Base-by-base conservation (phyloP, 1,140 invertebrate genomes). In the Scylla paramamosain region DNA sequence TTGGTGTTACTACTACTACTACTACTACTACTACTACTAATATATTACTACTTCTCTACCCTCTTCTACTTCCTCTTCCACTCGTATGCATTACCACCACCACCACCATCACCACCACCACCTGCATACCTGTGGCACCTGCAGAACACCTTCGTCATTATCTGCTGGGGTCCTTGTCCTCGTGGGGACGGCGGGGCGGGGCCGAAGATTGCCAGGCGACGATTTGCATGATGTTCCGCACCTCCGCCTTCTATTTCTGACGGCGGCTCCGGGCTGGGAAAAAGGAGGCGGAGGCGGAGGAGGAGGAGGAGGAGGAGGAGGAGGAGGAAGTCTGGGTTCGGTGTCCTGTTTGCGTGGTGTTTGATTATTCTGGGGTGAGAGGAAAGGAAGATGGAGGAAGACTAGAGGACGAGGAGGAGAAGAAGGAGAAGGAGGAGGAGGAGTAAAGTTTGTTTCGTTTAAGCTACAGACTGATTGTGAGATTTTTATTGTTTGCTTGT, bases 211-310 rank as follows among this genome's bases (percentile, higher is more conserved):
- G 20, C 8, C 20, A n/a, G 67, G 67, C 20, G 25, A 1, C 20
- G 67, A 77, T 77, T n/a, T 77, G 67, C 67, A 77, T 77, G 67
- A 77, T 77, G 12, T 77, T 77, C 67, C 67, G 67, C 67, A 77
- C 67, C 67, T 77, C 2, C 8, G 67, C 12, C 67, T 25, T 77
- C 67, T n/a, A 77, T n/a, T 77, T 77, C 20, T 77, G n/a, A 59
- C 39, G 6, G 39, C 39, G 1, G 52, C 52, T 59, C 16, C 10
- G 67, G 67, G 59, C 6, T 10, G 59, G n/a, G 25, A n/a, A 77
- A n/a, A n/a, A 77, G 25, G 8, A 77, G 67, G 67, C 8, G 67
- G 67, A 77, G 67, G 67, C 8, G 20, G 67, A n/a, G 25, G 67
- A n/a, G 16, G 67, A n/a, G 67, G 67, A 77, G 67, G 10, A 59